A percentile compares a stretch with the other conserved stretches of the same genome.
Evolutionary conservation across 2,797 vertebrate species (phyloP).

Genomic region (Neoniphon sammara): DNA sequence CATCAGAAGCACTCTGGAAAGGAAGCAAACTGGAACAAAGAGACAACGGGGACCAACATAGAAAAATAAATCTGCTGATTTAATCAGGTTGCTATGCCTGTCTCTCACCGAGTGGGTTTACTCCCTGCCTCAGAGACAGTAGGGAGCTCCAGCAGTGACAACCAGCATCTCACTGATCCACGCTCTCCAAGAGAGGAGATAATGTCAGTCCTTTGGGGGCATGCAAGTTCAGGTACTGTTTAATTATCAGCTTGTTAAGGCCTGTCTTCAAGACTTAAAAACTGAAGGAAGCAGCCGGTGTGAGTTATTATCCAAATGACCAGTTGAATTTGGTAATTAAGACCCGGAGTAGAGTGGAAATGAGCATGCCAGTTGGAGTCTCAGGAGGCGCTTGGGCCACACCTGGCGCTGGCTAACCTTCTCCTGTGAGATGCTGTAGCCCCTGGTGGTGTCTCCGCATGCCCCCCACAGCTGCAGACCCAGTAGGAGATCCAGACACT

Average conservation of each 20-base stretch:
- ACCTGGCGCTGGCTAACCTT: conserved; percentile 70
- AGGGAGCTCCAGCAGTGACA: conserved; percentile 37
- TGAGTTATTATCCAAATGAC: conserved; percentile 71
- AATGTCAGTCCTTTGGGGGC: conserved; percentile 51
- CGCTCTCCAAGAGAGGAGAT: conserved; percentile 56
- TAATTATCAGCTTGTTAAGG: conserved; percentile 70
- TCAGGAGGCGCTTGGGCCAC: conserved; percentile 56
- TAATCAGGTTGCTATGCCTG: conserved; percentile 72
- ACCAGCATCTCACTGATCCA: conserved; percentile 53
- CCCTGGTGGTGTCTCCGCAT: conserved; percentile 49
- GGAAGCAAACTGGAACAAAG: conserved; percentile 77
- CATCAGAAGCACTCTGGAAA: conserved; percentile 68
- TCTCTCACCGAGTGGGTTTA: conserved; percentile 58
- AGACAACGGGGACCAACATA: conserved; percentile 68
- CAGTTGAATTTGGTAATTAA: conserved; percentile 73
- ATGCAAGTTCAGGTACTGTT: conserved; percentile 62
- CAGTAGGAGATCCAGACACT: conserved; percentile 60
- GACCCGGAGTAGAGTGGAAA: conserved; percentile 39
- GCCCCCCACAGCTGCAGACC: conserved; percentile 68
- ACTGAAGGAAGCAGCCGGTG: conserved; percentile 53
- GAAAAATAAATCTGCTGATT: conserved; percentile 76
- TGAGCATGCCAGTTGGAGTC: conserved; percentile 52
- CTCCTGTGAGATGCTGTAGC: conserved; percentile 48
- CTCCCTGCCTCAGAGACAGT: conserved; percentile 57
- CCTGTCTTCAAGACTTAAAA: conserved; percentile 57